Percentiles rank a stretch among this genome's conserved stretches.
These are phyloP conservation scores for Hydrolagus affinis DNA, from an alignment of 2,113 vertebrate species.

Conservation along the genomic window DNA sequence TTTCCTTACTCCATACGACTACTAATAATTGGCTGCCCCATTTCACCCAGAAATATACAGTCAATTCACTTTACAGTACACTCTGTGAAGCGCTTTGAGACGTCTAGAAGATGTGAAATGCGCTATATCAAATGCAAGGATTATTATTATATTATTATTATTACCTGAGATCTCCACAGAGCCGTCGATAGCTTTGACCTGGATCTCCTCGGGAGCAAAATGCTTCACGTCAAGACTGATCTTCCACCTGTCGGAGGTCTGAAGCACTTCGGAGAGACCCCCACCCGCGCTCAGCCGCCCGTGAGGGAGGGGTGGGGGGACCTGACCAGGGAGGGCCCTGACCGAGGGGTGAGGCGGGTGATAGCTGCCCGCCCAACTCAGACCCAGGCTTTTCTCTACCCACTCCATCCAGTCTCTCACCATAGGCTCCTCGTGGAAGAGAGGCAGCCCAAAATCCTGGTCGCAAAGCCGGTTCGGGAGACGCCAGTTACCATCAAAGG, in stretches of 20 bases:
- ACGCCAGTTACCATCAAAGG: slow-evolving; percentile 45
- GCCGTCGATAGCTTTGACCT: slow-evolving; percentile 44
- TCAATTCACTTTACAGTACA: too few relatives aligned
- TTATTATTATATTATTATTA: too few relatives aligned
- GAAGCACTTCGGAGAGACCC: slow-evolving; percentile 44
- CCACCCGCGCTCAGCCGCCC: slow-evolving; percentile 35
- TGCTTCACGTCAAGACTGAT: slow-evolving; percentile 59
- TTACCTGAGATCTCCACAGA: slow-evolving; percentile 60
- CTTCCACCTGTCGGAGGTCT: slow-evolving; percentile 49
- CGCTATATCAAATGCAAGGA: too few relatives aligned
- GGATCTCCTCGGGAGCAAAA: slow-evolving; percentile 55
- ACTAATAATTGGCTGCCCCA: too few relatives aligned
- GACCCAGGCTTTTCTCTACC: slow-evolving; percentile 44
- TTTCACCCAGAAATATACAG: too few relatives aligned
- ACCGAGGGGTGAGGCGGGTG: slow-evolving; percentile 40
- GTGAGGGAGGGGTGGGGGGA: slow-evolving; percentile 30
- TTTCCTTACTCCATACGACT: too few relatives aligned
- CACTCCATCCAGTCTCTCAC: slow-evolving; percentile 42
- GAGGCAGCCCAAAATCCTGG: slow-evolving; percentile 48
- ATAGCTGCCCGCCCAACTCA: slow-evolving; percentile 45
- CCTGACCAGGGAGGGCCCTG: not conserved
- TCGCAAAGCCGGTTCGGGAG: slow-evolving; percentile 42
- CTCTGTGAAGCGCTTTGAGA: too few relatives aligned
- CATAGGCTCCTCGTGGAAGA: slow-evolving; percentile 43
- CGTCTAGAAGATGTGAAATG: too few relatives aligned